Evolutionary conservation across 2,797 vertebrate genomes (phyloP).

Genomic region (Etheostoma perlongum): DNA sequence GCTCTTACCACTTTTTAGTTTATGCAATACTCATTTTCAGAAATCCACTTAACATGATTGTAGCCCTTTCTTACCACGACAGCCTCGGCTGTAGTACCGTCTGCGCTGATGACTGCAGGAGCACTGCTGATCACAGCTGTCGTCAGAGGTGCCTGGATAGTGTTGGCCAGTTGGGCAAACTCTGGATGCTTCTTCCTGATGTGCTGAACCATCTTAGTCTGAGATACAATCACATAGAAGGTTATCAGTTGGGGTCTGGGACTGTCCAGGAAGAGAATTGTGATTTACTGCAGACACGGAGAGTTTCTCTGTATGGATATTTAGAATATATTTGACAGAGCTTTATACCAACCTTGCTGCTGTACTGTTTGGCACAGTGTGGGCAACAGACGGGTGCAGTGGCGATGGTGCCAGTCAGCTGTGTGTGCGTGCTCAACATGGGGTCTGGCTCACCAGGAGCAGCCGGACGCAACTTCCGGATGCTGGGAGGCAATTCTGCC

Average conservation of each 20-base stretch:
- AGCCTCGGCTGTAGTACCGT: slow-evolving; percentile 89
- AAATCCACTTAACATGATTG: neutral
- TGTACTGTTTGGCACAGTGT: slow-evolving; percentile 98
- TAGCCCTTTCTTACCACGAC: slow-evolving; percentile 90
- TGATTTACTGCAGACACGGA: too few species aligned
- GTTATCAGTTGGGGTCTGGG: neutral
- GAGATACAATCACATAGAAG: slow-evolving; percentile 10
- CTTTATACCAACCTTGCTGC: slow-evolving; percentile 91
- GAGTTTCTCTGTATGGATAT: neutral
- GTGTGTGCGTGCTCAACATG: slow-evolving; percentile 98
- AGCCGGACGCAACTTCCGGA: slow-evolving; percentile 94
- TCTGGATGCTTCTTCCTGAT: slow-evolving; percentile 98
- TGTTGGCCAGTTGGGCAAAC: slow-evolving; percentile 89
- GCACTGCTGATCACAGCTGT: slow-evolving; percentile 91
- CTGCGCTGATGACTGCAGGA: slow-evolving; percentile 90
- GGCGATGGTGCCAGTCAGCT: slow-evolving; percentile 97
- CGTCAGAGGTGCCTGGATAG: slow-evolving; percentile 88
- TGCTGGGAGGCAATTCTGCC: slow-evolving; percentile 96
- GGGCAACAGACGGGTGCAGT: slow-evolving; percentile 97
- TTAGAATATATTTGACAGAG: neutral
- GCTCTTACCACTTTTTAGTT: neutral
- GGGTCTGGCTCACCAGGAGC: slow-evolving; percentile 97
- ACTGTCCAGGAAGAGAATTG: neutral
- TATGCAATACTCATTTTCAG: neutral
- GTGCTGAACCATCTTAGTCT: slow-evolving; percentile 99